Conservation (phyloP, 2,888 invertebrate genomes). For the Oxyteleia sp. region DNA sequence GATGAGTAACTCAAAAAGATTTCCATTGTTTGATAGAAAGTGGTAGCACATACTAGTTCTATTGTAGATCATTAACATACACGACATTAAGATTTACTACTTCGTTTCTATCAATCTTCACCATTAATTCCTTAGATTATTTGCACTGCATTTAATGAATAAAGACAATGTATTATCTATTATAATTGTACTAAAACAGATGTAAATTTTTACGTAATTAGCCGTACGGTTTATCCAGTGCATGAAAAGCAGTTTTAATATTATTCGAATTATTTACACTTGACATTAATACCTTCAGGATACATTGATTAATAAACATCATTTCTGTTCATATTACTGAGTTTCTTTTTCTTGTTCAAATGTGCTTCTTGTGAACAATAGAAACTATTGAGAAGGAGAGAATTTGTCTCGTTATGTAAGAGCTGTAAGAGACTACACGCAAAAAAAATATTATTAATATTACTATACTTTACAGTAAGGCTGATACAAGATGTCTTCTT, state of each 20-base stretch:
- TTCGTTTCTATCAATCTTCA: constrained; percentile 35
- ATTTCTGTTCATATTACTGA: not conserved
- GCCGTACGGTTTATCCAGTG: not conserved
- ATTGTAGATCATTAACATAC: constrained; percentile 39
- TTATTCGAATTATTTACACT: constrained; percentile 8
- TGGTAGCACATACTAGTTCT: constrained; percentile 46
- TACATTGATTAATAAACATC: not conserved
- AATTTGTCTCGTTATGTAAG: too few relatives aligned
- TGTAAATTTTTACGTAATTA: constrained; percentile 20
- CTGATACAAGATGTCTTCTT: too few relatives aligned
- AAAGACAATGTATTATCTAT: not conserved
- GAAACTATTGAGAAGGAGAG: too few relatives aligned
- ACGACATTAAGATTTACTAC: constrained; percentile 47
- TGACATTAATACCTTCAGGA: constrained; percentile 1
- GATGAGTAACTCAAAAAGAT: constrained; percentile 59
- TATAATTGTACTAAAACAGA: too few relatives aligned
- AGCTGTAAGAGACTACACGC: too few relatives aligned
- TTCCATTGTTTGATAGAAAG: constrained; percentile 65
- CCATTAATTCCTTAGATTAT: constrained; percentile 30
- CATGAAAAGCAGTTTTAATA: not conserved
- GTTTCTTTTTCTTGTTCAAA: not conserved
- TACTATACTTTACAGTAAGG: too few relatives aligned
- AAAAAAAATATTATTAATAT: too few relatives aligned
- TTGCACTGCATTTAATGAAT: constrained; percentile 21
- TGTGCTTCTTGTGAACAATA: too few relatives aligned